Percentiles rank a stretch among this genome's conserved stretches.
These are phyloP conservation scores for Eunapius fragilis DNA, from an alignment of 37 sponge, comb jelly and placozoan species.

Conservation along the genomic window DNA sequence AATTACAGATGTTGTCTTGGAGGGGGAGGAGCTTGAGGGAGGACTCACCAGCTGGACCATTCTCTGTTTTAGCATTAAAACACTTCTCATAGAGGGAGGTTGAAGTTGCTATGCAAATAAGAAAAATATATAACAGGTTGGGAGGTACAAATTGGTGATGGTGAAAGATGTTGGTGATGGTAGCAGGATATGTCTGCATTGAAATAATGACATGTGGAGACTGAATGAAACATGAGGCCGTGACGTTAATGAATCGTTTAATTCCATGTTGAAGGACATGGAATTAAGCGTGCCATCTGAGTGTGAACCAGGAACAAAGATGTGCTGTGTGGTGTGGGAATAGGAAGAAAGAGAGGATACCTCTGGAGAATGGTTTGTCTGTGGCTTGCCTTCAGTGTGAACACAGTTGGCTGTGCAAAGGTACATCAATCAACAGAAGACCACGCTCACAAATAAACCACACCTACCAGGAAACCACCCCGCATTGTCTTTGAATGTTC, in stretches of 20 bases:
- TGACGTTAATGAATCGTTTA: too few species aligned
- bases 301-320: not conserved
- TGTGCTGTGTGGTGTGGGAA: not conserved
- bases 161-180: not conserved
- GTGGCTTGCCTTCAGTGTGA: not conserved
- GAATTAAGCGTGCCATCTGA: too few species aligned
- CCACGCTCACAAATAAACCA: not conserved
- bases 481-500: slow-evolving; percentile 42
- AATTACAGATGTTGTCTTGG: not conserved
- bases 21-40: not conserved
- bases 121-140: not conserved
- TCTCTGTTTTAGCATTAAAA: slow-evolving; percentile 57
- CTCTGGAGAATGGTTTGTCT: not conserved
- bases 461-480: slow-evolving; percentile 86
- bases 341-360: not conserved
- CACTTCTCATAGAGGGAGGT: slow-evolving; percentile 46
- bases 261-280: too few species aligned
- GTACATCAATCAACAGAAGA: not conserved
- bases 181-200: too few species aligned
- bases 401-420: not conserved
- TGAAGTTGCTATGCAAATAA: slow-evolving; percentile 22
- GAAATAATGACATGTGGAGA: too few species aligned
- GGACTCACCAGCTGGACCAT: slow-evolving; percentile 67
- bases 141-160: not conserved
- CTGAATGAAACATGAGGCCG: too few species aligned